A percentile compares a stretch with the other conserved stretches of the same genome.
These are phyloP conservation scores for Scaptomyza parva DNA, from an alignment of 2,888 invertebrate species.

Conservation along the genomic window DNA sequence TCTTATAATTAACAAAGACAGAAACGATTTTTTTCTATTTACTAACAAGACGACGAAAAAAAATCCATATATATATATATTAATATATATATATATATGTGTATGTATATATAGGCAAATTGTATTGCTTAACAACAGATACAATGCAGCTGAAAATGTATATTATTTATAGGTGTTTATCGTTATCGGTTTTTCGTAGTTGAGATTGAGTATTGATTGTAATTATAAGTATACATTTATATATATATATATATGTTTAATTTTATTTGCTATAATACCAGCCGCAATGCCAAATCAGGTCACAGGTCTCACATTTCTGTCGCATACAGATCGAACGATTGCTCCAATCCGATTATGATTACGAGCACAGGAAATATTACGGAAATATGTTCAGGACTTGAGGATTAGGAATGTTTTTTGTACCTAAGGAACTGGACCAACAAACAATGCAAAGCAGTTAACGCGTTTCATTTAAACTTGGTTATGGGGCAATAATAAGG, in stretches of 20 bases:
- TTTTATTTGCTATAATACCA: conserved; percentile 28
- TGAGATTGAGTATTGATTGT: conserved; percentile 24
- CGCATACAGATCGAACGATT: conserved; percentile 27
- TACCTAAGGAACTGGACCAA: conserved; percentile 27
- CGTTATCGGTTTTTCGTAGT: conserved; percentile 9
- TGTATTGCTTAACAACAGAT: conserved; percentile 32
- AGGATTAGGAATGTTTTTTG: conserved; percentile 32
- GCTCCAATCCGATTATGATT: conserved; percentile 3
- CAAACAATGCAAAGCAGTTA: conserved; percentile 44
- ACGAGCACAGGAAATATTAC: conserved; percentile 21
- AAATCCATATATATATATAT: background rate
- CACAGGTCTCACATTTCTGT: conserved; percentile 79
- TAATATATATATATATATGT: conserved; percentile 3
- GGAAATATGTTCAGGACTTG: conserved; percentile 9
- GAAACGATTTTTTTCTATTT: conserved; percentile 31
- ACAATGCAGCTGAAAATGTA: conserved; percentile 36
- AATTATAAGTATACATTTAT: conserved; percentile 12
- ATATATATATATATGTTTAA: conserved; percentile 22
- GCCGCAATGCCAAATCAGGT: conserved; percentile 68
- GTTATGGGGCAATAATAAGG: conserved; percentile 19
- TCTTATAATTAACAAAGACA: conserved; percentile 63
- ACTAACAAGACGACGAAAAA: conserved; percentile 30
- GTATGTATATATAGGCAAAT: conserved; percentile 1
- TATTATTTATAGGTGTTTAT: conserved; percentile 37
- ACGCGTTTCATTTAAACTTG: conserved; percentile 11